Evolutionary conservation across 2,113 vertebrate genomes (phyloP), one percentile per base, ranked within the genome.

Genomic region (Cyprinodon brontotheroides): DNA sequence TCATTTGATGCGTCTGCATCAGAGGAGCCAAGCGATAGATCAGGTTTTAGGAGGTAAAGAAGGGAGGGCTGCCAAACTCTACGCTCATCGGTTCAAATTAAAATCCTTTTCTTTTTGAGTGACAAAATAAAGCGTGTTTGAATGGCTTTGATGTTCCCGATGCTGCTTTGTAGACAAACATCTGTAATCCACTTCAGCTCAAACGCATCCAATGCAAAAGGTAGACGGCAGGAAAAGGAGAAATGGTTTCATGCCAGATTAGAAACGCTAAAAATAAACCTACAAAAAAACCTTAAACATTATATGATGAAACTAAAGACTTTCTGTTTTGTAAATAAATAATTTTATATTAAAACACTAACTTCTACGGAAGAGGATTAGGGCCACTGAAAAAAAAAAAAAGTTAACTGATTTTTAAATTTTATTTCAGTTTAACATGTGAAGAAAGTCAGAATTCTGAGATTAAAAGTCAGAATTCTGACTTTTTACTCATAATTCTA

Each of bases 141-240:
- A 11, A 68, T n/a, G 36, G 67, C 76, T 86, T 86, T 84, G 80
- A 80, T 75, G 70, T 72, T 37, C 17, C 76, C 75, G 59, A 59
- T 61, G 40, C 50, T 14, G 41, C 68, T 82, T 70, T 77, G 61
- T 45, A 41, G 57, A 63, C 41, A 57, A 69, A 64, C 12, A 38
- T 39, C 61, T 38, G 65, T 11, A 59, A 37, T 50, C 20, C 50
- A 39, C 38, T 43, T 50, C 57, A 70, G 62, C 14, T 72, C 37
- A 53, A 20, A 63, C 14, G 13, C 70, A 77, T 47, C 61, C 6
- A 50, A 22, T 43, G 20, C 38, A 75, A 62, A 72, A 61, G 43
- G 60, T 47, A 78, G 47, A 77, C 0, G 17, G 4, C 29, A 60
- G 40, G 29, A 40, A 15, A 5, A 9, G 10, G 14, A 61, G 13